Conservation (phyloP, 2,113 vertebrate species). For the Loxodonta africana region DNA sequence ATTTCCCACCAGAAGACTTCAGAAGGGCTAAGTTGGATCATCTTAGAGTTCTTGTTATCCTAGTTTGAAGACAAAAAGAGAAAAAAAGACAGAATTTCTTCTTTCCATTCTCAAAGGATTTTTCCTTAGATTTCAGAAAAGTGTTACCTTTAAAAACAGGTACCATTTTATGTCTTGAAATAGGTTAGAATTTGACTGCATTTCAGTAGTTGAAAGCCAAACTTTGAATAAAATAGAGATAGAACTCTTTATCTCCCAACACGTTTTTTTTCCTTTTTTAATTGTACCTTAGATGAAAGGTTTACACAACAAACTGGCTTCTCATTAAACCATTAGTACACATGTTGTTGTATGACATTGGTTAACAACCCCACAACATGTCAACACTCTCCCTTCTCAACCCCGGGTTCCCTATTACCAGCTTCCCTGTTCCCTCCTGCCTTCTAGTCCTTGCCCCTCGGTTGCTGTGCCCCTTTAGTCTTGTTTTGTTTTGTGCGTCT, state of each 20-base stretch:
- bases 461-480: no score
- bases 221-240: background rate
- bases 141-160: slow-evolving; percentile 16
- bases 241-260: background rate
- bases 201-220: slow-evolving; percentile 30
- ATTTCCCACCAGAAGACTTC: background rate
- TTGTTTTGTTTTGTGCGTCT: no score
- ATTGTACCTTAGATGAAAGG: no score
- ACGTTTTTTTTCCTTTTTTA: background rate
- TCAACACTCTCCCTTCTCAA: no score
- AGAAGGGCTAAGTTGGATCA: background rate
- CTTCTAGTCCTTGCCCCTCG: no score
- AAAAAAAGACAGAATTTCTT: slow-evolving; percentile 3
- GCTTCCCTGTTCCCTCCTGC: no score
- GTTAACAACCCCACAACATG: no score
- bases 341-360: no score
- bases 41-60: background rate
- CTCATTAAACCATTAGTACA: no score
- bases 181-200: background rate
- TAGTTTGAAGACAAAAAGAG: background rate
- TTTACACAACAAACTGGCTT: no score
- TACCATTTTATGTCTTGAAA: slow-evolving; percentile 35
- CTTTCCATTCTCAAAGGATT: background rate
- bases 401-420: no score
- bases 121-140: slow-evolving; percentile 27